Evolutionary conservation across 2,888 invertebrate genomes (phyloP).

Genomic region (Parthenolecanium corni): DNA sequence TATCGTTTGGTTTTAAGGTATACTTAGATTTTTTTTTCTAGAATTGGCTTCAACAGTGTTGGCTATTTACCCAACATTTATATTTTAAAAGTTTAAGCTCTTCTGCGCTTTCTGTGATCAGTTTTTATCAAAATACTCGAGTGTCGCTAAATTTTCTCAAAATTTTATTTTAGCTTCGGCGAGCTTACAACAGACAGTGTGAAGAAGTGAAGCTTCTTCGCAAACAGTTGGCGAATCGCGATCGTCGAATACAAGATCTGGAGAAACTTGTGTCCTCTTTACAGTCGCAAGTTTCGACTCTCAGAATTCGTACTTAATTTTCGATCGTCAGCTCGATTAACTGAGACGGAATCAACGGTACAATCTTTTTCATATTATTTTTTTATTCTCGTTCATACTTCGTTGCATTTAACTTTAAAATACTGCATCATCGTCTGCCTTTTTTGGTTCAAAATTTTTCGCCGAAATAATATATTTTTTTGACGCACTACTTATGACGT

Average conservation of each 20-base stretch:
- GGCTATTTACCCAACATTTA: too few relatives aligned
- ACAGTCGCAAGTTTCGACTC: constrained; percentile 37
- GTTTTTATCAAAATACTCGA: too few relatives aligned
- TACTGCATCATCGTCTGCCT: not conserved
- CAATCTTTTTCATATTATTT: not conserved
- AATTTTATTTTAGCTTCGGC: constrained; percentile 47
- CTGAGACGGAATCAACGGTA: not conserved
- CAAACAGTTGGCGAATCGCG: constrained; percentile 64
- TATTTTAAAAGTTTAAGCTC: too few relatives aligned
- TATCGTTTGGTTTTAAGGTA: too few relatives aligned
- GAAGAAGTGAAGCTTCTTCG: constrained; percentile 67
- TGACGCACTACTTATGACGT: too few relatives aligned
- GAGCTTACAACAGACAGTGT: constrained; percentile 63
- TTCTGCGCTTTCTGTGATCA: too few relatives aligned
- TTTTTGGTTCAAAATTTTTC: too few relatives aligned
- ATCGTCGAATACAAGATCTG: constrained; percentile 65
- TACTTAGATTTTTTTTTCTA: too few relatives aligned
- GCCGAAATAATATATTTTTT: too few relatives aligned
- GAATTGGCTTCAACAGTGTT: too few relatives aligned
- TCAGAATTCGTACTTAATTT: constrained; percentile 23
- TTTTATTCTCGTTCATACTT: not conserved
- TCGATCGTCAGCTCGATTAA: not conserved
- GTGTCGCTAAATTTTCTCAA: not conserved
- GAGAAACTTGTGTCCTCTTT: constrained; percentile 60
- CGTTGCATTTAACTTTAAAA: not conserved